A percentile compares a stretch with the other conserved stretches of the same genome.
phyloP scores from a whole-genome alignment of 2,113 vertebrate genomes.

The Dinomys branickii region DNA sequence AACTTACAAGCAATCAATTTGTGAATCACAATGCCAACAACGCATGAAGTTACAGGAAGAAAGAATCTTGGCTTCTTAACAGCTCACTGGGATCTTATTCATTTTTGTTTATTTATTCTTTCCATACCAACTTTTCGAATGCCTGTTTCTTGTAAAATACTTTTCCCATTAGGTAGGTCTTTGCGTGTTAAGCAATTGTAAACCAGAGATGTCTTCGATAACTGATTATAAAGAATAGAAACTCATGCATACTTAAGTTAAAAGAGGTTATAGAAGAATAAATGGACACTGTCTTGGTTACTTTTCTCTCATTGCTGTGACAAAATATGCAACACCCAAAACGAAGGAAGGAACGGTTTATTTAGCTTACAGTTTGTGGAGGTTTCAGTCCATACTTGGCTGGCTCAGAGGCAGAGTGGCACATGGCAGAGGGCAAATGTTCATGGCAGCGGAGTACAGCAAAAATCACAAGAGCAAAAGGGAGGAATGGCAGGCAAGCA shows the following conservation, averaged over 20 bases:
- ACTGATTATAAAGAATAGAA: neutral
- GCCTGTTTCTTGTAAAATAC: neutral
- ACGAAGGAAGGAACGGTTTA: no score
- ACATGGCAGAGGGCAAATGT: no score
- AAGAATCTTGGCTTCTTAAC: neutral
- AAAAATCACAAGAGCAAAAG: no score
- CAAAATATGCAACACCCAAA: no score
- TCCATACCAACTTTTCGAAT: neutral
- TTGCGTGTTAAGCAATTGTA: neutral
- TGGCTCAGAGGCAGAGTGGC: no score
- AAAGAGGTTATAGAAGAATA: neutral
- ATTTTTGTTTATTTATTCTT: constrained; percentile 6
- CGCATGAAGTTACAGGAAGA: neutral
- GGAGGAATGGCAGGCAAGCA: no score
- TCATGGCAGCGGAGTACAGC: no score
- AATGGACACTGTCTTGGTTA: no score
- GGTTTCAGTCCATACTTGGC: no score
- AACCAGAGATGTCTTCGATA: neutral
- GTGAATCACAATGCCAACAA: neutral
- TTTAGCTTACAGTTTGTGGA: no score
- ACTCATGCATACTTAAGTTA: neutral
- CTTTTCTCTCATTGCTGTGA: no score
- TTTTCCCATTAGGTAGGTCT: neutral
- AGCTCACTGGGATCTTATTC: neutral
- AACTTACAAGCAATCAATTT: neutral